phyloP scores from a whole-genome alignment of 1,140 invertebrate species.

The Plectus sambesii region DNA sequence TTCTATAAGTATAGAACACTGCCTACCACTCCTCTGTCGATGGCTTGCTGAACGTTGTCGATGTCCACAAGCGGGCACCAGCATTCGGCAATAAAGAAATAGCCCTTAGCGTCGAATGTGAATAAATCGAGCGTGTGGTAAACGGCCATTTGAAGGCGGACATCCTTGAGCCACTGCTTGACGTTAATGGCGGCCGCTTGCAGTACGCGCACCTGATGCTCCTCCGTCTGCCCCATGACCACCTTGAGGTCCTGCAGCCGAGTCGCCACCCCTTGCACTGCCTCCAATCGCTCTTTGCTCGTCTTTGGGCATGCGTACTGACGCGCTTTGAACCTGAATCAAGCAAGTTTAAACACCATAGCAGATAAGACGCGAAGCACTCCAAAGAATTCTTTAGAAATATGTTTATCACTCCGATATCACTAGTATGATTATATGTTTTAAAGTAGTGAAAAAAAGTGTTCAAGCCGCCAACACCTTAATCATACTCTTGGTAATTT shows the following conservation, averaged over 20 bases:
- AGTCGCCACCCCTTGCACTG: constrained; percentile 30
- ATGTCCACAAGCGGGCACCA: constrained; percentile 88
- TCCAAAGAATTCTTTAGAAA: too few species aligned
- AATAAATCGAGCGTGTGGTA: constrained; percentile 65
- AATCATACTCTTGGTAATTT: too few species aligned
- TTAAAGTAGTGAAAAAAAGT: too few species aligned
- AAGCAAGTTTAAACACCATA: constrained; percentile 21
- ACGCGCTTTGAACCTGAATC: constrained; percentile 43
- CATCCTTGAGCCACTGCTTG: constrained; percentile 40
- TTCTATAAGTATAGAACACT: too few species aligned
- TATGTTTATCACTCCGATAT: too few species aligned
- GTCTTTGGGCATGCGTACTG: constrained; percentile 44
- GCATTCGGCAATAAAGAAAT: constrained; percentile 94
- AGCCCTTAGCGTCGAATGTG: constrained; percentile 57
- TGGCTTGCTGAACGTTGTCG: constrained; percentile 56
- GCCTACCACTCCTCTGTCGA: constrained; percentile 48
- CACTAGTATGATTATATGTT: too few species aligned
- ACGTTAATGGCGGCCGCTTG: constrained; percentile 43
- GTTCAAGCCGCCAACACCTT: too few species aligned
- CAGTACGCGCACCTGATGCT: constrained; percentile 41
- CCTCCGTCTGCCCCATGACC: constrained; percentile 53
- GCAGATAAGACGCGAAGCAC: too few species aligned
- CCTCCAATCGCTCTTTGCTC: constrained; percentile 34
- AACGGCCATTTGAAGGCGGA: constrained; percentile 53
- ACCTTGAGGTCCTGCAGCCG: constrained; percentile 41